Percentiles rank a stretch among this genome's conserved stretches.
Conservation (phyloP, 1,140 invertebrate species). For the Thalassaphorura encarpata region DNA sequence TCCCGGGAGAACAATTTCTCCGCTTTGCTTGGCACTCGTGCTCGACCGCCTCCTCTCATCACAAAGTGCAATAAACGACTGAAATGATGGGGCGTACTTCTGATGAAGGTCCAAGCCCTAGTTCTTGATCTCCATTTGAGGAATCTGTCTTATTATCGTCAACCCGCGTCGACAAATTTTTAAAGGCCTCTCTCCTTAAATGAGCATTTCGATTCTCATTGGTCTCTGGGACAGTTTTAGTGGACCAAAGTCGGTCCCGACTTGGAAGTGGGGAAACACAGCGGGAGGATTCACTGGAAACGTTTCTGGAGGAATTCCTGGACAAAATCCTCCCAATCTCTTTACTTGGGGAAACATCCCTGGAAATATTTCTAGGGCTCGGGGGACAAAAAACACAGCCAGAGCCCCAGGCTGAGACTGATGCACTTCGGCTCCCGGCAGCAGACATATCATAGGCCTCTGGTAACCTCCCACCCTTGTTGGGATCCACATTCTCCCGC, state of each 20-base stretch:
- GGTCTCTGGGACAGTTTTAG: slow-evolving; percentile 17
- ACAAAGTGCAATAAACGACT: slow-evolving; percentile 31
- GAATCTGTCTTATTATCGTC: slow-evolving; percentile 28
- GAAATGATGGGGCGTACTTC: slow-evolving; percentile 32
- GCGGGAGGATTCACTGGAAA: slow-evolving; percentile 19
- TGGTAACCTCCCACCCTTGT: slow-evolving; percentile 40
- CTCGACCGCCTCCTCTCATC: slow-evolving; percentile 28
- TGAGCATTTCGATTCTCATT: slow-evolving; percentile 27
- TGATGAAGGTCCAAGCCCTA: neutral
- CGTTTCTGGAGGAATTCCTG: slow-evolving; percentile 33
- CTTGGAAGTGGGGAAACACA: slow-evolving; percentile 19
- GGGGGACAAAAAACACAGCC: slow-evolving; percentile 32
- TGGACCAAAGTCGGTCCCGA: slow-evolving; percentile 29
- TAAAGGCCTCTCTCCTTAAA: slow-evolving; percentile 30
- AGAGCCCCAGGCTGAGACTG: slow-evolving; percentile 31
- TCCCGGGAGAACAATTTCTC: slow-evolving; percentile 24
- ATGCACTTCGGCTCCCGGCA: slow-evolving; percentile 22
- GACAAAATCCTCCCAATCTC: slow-evolving; percentile 31
- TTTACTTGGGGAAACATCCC: slow-evolving; percentile 31
- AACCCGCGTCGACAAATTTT: slow-evolving; percentile 24
- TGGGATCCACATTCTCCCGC: slow-evolving; percentile 47
- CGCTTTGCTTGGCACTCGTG: slow-evolving; percentile 12
- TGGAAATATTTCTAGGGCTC: slow-evolving; percentile 25
- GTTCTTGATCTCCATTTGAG: slow-evolving; percentile 26
- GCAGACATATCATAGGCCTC: slow-evolving; percentile 28